These are phyloP conservation scores for Pteropus alecto DNA, from an alignment of 2,113 vertebrate species.

Conservation along the genomic window DNA sequence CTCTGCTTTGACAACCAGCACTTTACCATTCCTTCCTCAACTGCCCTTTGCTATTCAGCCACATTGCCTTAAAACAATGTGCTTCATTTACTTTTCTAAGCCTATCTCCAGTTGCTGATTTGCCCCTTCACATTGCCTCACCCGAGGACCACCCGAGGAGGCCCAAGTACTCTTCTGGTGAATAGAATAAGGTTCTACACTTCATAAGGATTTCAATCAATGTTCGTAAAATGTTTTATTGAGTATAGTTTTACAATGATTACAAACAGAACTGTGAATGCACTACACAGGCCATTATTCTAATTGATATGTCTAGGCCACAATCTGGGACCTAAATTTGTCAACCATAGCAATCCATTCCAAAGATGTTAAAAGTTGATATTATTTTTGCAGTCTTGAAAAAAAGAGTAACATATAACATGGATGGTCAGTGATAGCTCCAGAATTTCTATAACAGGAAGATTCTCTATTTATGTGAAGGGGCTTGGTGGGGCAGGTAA, in stretches of 20 bases:
- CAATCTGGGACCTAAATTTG: neutral
- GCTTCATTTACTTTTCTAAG: neutral
- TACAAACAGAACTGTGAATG: slow-evolving; percentile 6
- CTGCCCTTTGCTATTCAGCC: neutral
- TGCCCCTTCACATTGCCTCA: neutral
- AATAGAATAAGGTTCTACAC: neutral
- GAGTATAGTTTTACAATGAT: slow-evolving; percentile 16
- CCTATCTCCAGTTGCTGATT: neutral
- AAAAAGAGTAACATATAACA: neutral
- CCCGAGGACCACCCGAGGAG: neutral
- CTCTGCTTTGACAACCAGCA: neutral
- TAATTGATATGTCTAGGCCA: neutral
- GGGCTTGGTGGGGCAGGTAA: neutral
- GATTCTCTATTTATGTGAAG: neutral
- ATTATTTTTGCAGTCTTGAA: slow-evolving; percentile 4
- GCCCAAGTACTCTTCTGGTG: neutral
- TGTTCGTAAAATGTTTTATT: neutral
- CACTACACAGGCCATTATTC: neutral
- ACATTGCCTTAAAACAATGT: neutral
- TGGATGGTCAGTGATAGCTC: neutral
- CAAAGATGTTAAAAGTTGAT: neutral
- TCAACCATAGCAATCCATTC: neutral
- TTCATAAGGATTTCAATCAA: neutral
- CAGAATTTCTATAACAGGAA: neutral
- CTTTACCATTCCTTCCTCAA: neutral